Base-by-base conservation (phyloP, 2,888 invertebrate species). In the Mimumesa dahlbomi region DNA sequence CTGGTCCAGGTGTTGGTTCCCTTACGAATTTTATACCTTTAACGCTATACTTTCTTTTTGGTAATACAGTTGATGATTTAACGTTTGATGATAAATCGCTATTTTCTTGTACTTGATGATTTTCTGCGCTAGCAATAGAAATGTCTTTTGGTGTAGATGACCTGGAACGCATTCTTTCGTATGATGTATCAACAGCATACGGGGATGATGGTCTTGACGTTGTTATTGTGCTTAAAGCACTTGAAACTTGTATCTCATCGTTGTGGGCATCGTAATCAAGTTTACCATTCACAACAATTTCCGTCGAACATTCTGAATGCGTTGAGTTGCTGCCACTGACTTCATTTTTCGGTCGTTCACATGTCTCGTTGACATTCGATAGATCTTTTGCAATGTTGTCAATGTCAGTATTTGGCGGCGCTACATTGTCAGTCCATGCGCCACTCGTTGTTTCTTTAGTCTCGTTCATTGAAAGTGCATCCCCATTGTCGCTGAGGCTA, bases 1-100 rank as follows among this genome's bases (percentile, higher is more conserved):
- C 85, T 0, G 86, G 86, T 0, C 84, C 87, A 0, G 88, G 87
- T 0, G 88, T 88, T 6, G 85, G 67, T 58, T 88, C 87, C 7
- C 87, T 74, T 9, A 83, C 82, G 25, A 85, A 84, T 56, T 88
- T 88, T 1, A 74, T 42, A 38, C 77, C 71, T 38, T 86, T 87
- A 3, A 77, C 62, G 58, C 63, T 84, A 73, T 84, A 86, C 58
- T 86, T 87, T 2, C 61, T 70, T 14, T 54, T 57, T 0, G 59
- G 43, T 5, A 58, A 22, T 14, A 14, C 25, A 3, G 19, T 36
- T 9, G 63, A 67, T 4, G 68, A 18, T 6, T 57, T 66, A 0
- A 6, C 7, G 22, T 16, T 73, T 5, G 50, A 18, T 1, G 49
- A 36, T 29, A 43, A 46, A 4, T 63, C 50, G 4, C n/a, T 46